Percentiles rank a stretch among this genome's conserved stretches.
phyloP scores from a whole-genome alignment of 2,888 invertebrate species.

The Lasioglossum leucozonium region DNA sequence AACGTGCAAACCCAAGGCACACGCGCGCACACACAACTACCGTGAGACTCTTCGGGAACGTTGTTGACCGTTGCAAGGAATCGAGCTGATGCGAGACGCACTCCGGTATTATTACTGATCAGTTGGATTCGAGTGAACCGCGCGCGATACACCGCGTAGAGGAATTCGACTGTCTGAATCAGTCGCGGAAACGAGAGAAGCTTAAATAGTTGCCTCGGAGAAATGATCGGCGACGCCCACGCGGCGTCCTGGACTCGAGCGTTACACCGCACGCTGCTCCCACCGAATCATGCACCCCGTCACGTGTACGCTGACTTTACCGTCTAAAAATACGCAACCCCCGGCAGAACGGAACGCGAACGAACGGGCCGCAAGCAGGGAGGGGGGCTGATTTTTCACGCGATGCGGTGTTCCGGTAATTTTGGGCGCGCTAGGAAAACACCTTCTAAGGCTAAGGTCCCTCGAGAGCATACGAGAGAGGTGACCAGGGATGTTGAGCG shows the following conservation, averaged over 20 bases:
- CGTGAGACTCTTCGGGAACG: constrained; percentile 38
- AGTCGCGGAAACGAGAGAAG: constrained; percentile 34
- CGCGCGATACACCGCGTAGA: background rate
- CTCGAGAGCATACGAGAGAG: background rate
- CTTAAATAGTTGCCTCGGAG: constrained; percentile 62
- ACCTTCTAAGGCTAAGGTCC: background rate
- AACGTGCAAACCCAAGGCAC: background rate
- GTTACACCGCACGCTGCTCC: constrained; percentile 38
- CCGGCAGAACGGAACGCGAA: background rate
- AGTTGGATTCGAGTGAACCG: background rate
- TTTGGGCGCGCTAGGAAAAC: constrained; percentile 36
- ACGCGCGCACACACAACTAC: constrained; percentile 18
- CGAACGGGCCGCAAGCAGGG: background rate
- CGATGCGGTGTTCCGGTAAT: constrained; percentile 51
- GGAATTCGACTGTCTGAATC: constrained; percentile 55
- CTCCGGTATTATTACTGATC: background rate
- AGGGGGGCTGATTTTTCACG: constrained; percentile 21
- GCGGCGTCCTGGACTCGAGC: background rate
- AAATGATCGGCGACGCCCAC: constrained; percentile 14
- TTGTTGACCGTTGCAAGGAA: background rate
- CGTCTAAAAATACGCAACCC: constrained; percentile 57
- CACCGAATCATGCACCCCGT: constrained; percentile 45
- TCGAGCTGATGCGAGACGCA: background rate
- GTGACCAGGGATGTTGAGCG: too few relatives aligned
- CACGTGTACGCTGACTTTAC: constrained; percentile 59